Evolutionary conservation across 2,797 vertebrate species (phyloP), one percentile per base, ranked within the genome.

Genomic region (Danio kyathit): DNA sequence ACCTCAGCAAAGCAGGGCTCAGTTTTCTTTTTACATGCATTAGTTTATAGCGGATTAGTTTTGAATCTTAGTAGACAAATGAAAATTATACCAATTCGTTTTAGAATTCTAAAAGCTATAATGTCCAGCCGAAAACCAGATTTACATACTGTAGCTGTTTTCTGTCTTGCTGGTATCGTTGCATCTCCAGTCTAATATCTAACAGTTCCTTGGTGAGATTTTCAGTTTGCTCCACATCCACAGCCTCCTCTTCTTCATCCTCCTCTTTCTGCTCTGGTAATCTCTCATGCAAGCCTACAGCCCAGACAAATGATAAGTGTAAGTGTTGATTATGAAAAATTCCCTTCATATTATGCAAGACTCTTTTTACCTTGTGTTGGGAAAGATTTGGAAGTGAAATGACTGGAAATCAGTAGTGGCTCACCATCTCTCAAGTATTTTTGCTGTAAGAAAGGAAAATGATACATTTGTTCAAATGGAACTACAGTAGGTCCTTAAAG

Each of bases 161-260:
- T 88, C 94, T 94, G 82, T 93, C 93, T 80, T 91, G 90, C 80
- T 94, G 94, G 89, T 95, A 98, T 79, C 86, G 88, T 77, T 91
- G 92, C 94, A 99, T 91, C 77, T 95, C 94, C 85, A 89, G 86
- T 82, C 93, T 91, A 82, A 99, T 97, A 61, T 78, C 83, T 48
- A 74, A 87, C 12, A 99, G 94, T 81, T 99, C 96, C 14, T 40
- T 86, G 21, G 91, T 94, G 56, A 98, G 89, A 81, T 67, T 75
- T 52, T 80, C 44, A 16, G 72, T 69, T 69, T 87, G 59, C 29
- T 81, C 52, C 11, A 78, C 43, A 69, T 79, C 52, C 40, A 41
- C 6, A 21, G 16, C 7, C 41, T 81, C 82, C 29, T 82, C 73
- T 79, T 74, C 74, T 56, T 81, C 78, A 9, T 51, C 41, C 17